Conservation (phyloP, 2,113 vertebrate genomes). For the Proteles cristata region DNA sequence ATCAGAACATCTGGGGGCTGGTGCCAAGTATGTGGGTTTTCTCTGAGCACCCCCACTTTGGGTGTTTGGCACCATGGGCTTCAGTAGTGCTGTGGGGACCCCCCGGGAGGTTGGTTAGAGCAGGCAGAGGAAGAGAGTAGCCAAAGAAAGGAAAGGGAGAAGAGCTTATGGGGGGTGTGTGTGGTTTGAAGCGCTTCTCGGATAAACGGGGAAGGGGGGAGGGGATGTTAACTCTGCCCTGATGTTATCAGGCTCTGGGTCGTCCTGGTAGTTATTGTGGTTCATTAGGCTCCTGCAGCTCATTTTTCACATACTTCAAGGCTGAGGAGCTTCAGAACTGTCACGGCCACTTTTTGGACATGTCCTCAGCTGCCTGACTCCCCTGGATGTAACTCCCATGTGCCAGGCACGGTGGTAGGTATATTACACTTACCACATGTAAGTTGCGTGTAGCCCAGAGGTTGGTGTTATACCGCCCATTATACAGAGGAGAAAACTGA, state of each 20-base stretch:
- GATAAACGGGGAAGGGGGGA: too few species aligned
- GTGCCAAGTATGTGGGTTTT: not conserved
- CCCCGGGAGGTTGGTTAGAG: not conserved
- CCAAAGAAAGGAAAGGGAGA: not conserved
- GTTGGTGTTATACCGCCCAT: too few species aligned
- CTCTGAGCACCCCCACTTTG: not conserved
- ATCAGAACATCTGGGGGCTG: not conserved
- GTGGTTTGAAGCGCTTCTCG: not conserved
- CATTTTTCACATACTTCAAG: not conserved
- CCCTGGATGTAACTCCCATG: fast-evolving
- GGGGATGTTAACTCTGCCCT: not conserved
- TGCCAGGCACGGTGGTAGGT: not conserved
- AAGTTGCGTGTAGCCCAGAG: not conserved
- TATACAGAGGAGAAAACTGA: not conserved
- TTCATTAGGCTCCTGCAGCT: not conserved
- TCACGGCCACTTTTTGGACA: not conserved
- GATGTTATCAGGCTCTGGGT: not conserved
- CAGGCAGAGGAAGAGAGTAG: not conserved
- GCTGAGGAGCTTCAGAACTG: not conserved
- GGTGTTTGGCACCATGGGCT: not conserved
- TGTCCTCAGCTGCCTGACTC: not conserved
- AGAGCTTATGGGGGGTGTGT: not conserved
- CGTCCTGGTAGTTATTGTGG: not conserved
- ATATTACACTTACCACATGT: fast-evolving
- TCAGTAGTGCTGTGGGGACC: not conserved